phyloP scores from a whole-genome alignment of 1,140 invertebrate species.

The Hypothenemus hampei region DNA sequence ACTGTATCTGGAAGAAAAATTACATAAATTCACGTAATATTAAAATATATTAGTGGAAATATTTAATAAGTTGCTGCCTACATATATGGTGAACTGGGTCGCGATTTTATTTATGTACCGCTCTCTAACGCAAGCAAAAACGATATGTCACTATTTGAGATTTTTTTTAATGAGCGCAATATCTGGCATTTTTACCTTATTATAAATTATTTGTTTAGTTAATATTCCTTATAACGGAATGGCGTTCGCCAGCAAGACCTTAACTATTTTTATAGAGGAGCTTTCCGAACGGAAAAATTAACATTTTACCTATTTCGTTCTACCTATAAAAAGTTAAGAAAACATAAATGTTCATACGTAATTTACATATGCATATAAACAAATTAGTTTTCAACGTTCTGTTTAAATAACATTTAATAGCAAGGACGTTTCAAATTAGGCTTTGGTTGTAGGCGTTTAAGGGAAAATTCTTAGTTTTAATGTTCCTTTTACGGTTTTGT shows the following conservation, averaged over 20 bases:
- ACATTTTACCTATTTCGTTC: neutral
- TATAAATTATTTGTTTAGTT: constrained; percentile 21
- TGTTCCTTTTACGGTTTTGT: too few relatives aligned
- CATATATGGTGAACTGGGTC: constrained; percentile 18
- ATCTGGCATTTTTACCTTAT: constrained; percentile 8
- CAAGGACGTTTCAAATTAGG: neutral
- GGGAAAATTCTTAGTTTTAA: too few relatives aligned
- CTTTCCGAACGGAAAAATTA: neutral
- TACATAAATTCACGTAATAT: constrained; percentile 15
- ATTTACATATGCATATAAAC: neutral
- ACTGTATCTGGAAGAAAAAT: constrained; percentile 8
- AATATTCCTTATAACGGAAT: neutral
- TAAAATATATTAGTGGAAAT: constrained; percentile 18
- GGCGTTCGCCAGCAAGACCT: constrained; percentile 2
- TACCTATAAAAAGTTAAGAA: neutral
- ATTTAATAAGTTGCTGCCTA: constrained; percentile 17
- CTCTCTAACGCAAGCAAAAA: constrained; percentile 24
- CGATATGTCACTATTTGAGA: constrained; percentile 21
- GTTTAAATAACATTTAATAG: neutral
- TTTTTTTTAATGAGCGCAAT: constrained; percentile 16
- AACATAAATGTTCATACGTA: neutral
- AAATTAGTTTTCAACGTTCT: neutral
- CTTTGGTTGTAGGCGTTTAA: too few relatives aligned
- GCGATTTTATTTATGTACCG: constrained; percentile 16
- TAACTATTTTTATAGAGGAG: constrained; percentile 1